phyloP scores from a whole-genome alignment of 1,140 invertebrate species.

The Papilio glaucus region DNA sequence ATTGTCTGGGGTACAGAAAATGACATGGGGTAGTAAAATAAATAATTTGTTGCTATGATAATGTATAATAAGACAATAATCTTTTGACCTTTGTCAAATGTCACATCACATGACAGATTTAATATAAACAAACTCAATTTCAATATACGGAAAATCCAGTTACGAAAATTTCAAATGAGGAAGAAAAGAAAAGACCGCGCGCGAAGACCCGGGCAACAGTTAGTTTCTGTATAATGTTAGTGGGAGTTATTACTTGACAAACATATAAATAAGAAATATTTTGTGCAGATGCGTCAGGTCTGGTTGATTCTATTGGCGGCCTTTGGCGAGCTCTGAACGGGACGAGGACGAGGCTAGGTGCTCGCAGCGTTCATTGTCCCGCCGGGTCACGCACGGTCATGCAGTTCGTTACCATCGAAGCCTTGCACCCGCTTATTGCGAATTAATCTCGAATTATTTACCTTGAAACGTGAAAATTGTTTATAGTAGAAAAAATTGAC shows the following conservation, averaged over 20 bases:
- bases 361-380: constrained; percentile 17
- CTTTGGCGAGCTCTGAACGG: background rate
- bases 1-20: too few relatives aligned
- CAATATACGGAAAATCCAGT: too few relatives aligned
- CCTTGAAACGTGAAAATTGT: constrained; percentile 8
- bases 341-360: background rate
- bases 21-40: too few relatives aligned
- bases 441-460: constrained; percentile 27
- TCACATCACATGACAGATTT: too few relatives aligned
- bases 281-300: background rate
- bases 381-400: constrained; percentile 30
- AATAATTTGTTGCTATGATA: too few relatives aligned
- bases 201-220: too few relatives aligned
- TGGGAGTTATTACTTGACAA: background rate
- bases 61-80: too few relatives aligned
- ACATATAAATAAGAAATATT: background rate
- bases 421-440: constrained; percentile 31
- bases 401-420: constrained; percentile 34
- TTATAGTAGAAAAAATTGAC: background rate
- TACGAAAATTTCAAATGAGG: too few relatives aligned
- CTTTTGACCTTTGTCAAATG: too few relatives aligned
- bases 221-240: background rate
- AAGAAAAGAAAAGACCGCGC: too few relatives aligned
- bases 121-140: too few relatives aligned
- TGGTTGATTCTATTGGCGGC: background rate